phyloP scores from a whole-genome alignment of 2,113 vertebrate species.

The Cercocebus atys region DNA sequence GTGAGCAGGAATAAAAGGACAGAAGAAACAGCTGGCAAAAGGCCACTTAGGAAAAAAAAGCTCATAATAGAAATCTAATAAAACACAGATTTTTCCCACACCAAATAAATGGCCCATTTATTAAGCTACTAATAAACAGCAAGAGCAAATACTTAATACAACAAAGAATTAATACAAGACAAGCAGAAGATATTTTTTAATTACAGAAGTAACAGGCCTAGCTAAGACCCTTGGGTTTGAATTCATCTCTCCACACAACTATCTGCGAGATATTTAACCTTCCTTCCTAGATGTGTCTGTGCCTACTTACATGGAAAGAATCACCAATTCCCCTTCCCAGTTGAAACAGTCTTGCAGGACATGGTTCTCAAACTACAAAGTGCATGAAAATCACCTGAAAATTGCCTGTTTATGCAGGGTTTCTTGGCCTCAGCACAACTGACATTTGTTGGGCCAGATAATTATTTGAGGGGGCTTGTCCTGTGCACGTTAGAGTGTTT shows the following conservation, averaged over 20 bases:
- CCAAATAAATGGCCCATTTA: not conserved
- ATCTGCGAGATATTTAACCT: accelerated
- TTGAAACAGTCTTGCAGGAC: accelerated
- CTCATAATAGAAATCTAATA: not conserved
- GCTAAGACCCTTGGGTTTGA: not conserved
- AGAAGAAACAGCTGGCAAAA: not conserved
- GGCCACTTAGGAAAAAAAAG: not conserved
- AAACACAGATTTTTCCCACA: conserved; percentile 28
- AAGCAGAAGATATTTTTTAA: not conserved
- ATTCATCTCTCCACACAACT: not conserved
- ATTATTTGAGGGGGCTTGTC: accelerated
- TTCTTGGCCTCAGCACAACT: not conserved
- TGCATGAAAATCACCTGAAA: accelerated
- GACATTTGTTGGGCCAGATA: no score
- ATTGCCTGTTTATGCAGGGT: accelerated
- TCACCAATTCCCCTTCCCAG: not conserved
- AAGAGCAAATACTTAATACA: not conserved
- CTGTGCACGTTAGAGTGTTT: accelerated
- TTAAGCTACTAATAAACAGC: not conserved
- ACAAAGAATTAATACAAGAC: not conserved
- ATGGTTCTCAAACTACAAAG: not conserved
- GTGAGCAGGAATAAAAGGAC: not conserved
- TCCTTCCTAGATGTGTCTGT: no score
- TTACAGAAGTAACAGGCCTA: accelerated
- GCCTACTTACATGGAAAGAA: accelerated